Evolutionary conservation across 2,888 invertebrate species (phyloP).

Genomic region (Trichopoda pennipes): DNA sequence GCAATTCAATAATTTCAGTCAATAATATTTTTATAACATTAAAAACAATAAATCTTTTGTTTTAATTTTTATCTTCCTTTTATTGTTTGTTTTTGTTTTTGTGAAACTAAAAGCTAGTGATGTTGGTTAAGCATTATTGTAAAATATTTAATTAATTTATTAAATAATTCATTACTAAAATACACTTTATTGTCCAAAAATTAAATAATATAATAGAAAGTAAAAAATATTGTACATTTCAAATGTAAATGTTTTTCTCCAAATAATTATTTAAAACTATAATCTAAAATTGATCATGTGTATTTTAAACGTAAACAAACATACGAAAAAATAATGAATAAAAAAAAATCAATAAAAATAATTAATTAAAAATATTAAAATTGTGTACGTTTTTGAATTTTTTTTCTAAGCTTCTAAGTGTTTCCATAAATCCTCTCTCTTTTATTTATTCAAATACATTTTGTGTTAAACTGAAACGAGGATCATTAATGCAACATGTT

Average conservation of each 20-base stretch:
- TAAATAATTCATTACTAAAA: constrained; percentile 53
- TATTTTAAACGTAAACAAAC: constrained; percentile 52
- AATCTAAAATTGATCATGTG: constrained; percentile 50
- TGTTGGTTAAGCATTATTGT: constrained; percentile 69
- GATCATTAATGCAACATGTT: too few species aligned
- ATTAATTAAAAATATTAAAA: too few species aligned
- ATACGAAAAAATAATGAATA: constrained; percentile 45
- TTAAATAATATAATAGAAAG: constrained; percentile 48
- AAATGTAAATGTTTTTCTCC: constrained; percentile 56
- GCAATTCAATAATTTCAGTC: constrained; percentile 49
- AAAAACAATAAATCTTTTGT: constrained; percentile 2
- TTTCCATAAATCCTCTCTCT: too few species aligned
- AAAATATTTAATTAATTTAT: constrained; percentile 61
- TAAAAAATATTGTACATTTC: constrained; percentile 51
- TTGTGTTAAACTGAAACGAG: too few species aligned
- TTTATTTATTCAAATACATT: too few species aligned
- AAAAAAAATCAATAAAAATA: constrained; percentile 46
- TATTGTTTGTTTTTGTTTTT: too few species aligned
- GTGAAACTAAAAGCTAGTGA: constrained; percentile 70
- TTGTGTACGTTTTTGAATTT: background rate
- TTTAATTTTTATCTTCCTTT: background rate
- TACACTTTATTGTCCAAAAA: constrained; percentile 64
- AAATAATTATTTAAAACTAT: constrained; percentile 57
- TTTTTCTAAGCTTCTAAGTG: too few species aligned
- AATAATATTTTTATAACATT: constrained; percentile 31